Base-by-base conservation (phyloP, 2,797 vertebrate genomes). In the Balearica regulorum region DNA sequence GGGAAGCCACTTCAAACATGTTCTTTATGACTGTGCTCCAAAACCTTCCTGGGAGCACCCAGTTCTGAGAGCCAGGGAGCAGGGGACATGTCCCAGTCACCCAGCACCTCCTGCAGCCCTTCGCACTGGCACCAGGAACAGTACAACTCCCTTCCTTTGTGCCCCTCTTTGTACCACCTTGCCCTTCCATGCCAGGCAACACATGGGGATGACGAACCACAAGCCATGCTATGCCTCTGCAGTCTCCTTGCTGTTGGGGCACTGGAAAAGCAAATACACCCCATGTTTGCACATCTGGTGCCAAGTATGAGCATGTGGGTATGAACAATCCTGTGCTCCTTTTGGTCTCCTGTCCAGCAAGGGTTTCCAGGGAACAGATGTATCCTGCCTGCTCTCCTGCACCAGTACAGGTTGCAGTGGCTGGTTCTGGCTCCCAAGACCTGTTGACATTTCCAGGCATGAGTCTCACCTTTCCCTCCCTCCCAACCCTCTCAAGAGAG, bases 211-310 rank as follows among this genome's bases (percentile, higher is more conserved):
- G 60, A 53, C 16, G 75, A 46, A 21, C 10, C 46, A 46, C 46
- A 46, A 46, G 20, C 76, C 3, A 3, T 22, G 18, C 28, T 44
- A 6, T 31, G 33, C 26, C 28, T 21, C 57, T 11, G 2, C 46
- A 31, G 37, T 6, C 8, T 25, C 8, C 31, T 9, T 25, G 4
- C 12, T 71, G 33, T 21, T 3, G 3, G 10, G 37, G 46, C 46
- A 18, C 17, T 10, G 41, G 41, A 26, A 24, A n/a, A n/a, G 55
- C 31, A 43, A 35, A 53, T 31, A 13, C 31, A 25, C 20, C 16
- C 5, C 2, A 29, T 33, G 24, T 7, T 33, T 46, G 41, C 0
- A 0, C 41, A 37, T 14, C 29, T 3, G 8, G 22, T 49, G 41
- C 19, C 57, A 66, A 11, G 10, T 10, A 33, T 83, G n/a, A 46